Evolutionary conservation across 2,113 vertebrate species (phyloP).

Genomic region (Cheirogaleus medius): DNA sequence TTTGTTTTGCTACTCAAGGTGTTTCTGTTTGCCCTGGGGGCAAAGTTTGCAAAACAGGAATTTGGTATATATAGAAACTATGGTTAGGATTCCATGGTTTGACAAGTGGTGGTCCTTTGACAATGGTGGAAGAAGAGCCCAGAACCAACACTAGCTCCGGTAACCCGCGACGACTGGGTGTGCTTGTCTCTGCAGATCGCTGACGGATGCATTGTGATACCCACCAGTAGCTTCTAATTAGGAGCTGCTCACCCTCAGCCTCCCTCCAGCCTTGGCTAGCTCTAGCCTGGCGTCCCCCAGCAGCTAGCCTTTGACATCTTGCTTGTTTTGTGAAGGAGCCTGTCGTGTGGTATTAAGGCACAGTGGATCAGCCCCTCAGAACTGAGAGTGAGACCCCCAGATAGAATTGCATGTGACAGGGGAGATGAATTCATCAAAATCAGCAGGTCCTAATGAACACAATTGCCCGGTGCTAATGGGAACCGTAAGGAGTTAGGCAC

Average conservation of each 20-base stretch:
- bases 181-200: neutral
- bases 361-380: constrained; percentile 66
- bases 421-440: constrained; percentile 77
- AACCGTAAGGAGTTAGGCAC: constrained; percentile 69
- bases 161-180: neutral
- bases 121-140: neutral
- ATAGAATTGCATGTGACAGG: constrained; percentile 73
- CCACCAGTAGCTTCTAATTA: constrained; percentile 41
- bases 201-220: neutral
- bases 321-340: constrained; percentile 28
- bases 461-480: constrained; percentile 71
- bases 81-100: neutral
- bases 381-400: constrained; percentile 61
- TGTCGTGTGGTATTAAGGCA: constrained; percentile 48
- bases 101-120: neutral
- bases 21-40: neutral
- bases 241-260: neutral
- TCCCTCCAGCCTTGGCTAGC: neutral
- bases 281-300: neutral
- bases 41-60: neutral
- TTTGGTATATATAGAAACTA: neutral
- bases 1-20: neutral
- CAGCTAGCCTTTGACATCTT: neutral
- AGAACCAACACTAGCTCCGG: neutral
- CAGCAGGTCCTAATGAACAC: constrained; percentile 65